A percentile compares a stretch with the other conserved stretches of the same genome.
These are phyloP conservation scores for Geococcyx californianus DNA, from an alignment of 2,113 vertebrate genomes.

Conservation along the genomic window DNA sequence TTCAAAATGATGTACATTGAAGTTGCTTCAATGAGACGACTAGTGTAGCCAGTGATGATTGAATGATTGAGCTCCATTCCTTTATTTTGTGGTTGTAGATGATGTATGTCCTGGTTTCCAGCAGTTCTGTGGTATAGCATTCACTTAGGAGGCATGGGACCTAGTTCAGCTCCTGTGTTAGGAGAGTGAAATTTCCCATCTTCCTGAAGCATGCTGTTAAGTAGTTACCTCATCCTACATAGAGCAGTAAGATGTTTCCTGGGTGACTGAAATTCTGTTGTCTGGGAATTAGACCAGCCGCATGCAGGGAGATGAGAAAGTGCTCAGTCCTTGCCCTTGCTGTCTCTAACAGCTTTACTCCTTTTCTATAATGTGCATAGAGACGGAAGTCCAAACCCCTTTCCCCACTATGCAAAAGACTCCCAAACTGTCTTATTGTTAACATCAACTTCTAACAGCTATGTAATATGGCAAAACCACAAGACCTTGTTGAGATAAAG, in stretches of 20 bases:
- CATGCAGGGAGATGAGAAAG: background rate
- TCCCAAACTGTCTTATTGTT: background rate
- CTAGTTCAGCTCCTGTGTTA: background rate
- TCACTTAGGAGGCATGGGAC: background rate
- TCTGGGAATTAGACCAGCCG: background rate
- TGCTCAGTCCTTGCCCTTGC: background rate
- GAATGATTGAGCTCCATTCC: background rate
- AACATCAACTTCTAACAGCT: background rate
- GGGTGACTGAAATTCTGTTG: background rate
- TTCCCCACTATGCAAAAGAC: background rate
- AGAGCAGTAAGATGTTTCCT: background rate
- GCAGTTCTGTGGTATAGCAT: background rate
- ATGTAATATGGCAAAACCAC: background rate
- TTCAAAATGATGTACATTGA: background rate
- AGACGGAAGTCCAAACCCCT: background rate
- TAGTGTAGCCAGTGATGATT: background rate
- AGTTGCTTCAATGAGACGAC: background rate
- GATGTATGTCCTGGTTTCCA: background rate
- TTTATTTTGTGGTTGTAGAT: background rate
- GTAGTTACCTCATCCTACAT: background rate
- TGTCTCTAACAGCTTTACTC: background rate
- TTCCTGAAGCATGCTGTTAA: background rate
- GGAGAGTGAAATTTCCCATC: rapidly evolving
- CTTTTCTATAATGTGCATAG: background rate
- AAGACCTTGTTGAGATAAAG: background rate